Conservation (phyloP, 2,888 invertebrate species). For the Epicampocera succincta region DNA sequence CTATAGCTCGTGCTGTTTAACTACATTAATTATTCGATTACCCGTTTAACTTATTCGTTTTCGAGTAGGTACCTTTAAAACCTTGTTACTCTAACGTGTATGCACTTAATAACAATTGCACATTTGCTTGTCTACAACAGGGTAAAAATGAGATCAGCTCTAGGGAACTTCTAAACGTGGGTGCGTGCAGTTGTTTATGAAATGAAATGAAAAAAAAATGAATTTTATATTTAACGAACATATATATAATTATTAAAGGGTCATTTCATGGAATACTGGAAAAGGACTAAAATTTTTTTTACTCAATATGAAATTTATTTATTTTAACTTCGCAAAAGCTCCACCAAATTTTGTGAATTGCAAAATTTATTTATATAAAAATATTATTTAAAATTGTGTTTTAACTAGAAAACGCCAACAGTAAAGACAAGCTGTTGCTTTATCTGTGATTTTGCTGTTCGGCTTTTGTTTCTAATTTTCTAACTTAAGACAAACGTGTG, state of each 20-base stretch:
- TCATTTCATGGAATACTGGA: too few relatives aligned
- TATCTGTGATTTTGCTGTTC: background rate
- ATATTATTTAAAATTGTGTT: background rate
- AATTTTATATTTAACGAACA: too few relatives aligned
- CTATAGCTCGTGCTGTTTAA: too few relatives aligned
- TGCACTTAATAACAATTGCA: constrained; percentile 7
- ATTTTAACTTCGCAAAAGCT: constrained; percentile 2
- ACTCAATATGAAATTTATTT: constrained; percentile 38
- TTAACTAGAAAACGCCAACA: background rate
- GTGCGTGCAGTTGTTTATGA: constrained; percentile 12
- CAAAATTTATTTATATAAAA: background rate
- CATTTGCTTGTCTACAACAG: constrained; percentile 19
- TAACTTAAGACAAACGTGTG: constrained; percentile 24
- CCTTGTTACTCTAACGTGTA: background rate
- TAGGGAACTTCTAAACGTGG: constrained; percentile 40
- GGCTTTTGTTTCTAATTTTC: background rate
- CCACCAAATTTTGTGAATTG: too few relatives aligned
- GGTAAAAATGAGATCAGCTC: constrained; percentile 46
- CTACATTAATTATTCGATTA: background rate
- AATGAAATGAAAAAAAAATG: background rate
- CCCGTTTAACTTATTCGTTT: background rate
- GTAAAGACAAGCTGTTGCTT: constrained; percentile 25
- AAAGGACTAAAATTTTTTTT: constrained; percentile 17
- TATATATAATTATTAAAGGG: too few relatives aligned
- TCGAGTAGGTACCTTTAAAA: background rate